These are phyloP conservation scores for Sphyrna mokarran DNA, from an alignment of 2,113 vertebrate genomes.

Conservation along the genomic window DNA sequence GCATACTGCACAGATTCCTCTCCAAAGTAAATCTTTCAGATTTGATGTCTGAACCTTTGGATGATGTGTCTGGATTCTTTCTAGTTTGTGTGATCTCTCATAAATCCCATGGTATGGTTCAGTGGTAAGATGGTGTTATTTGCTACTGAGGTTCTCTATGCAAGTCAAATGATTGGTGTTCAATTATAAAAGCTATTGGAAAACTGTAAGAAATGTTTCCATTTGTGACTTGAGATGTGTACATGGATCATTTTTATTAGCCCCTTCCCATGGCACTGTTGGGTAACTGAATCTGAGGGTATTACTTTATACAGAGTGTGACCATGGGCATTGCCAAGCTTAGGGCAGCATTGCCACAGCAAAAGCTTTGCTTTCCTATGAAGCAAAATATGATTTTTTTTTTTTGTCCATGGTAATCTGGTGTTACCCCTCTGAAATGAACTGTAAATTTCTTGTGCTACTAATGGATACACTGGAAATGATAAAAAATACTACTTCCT, in stretches of 20 bases:
- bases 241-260: not conserved
- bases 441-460: too few species aligned
- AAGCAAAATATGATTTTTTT: not conserved
- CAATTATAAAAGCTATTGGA: not conserved
- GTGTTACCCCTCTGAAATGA: too few species aligned
- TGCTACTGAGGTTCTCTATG: not conserved
- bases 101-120: not conserved
- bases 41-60: not conserved
- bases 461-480: not conserved
- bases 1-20: not conserved
- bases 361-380: not conserved
- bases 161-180: not conserved
- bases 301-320: not conserved
- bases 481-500: too few species aligned
- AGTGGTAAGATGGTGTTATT: not conserved
- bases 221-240: not conserved
- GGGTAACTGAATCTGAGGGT: not conserved
- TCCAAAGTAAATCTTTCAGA: not conserved
- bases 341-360: not conserved
- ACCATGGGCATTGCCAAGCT: not conserved
- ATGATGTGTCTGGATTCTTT: not conserved
- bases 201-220: not conserved
- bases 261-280: not conserved
- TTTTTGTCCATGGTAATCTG: not conserved
- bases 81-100: not conserved